Evolutionary conservation across 2,888 invertebrate species (phyloP), one percentile per base, ranked within the genome.

Genomic region (Minunthozetes semirufus): DNA sequence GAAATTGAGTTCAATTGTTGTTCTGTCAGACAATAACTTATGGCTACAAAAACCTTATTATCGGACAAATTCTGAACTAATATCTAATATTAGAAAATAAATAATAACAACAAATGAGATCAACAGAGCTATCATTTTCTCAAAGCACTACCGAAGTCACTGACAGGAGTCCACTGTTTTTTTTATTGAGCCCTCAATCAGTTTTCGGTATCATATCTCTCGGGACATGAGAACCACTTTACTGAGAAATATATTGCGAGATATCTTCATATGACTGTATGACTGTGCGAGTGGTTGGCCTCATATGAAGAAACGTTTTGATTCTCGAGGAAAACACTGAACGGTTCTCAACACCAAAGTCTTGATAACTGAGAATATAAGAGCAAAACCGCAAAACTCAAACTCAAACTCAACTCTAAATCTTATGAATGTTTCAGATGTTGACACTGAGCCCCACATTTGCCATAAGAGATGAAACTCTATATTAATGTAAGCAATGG

Each of bases 391-490:
- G 22, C 33, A 33, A 48, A 22, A 59, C 19, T n/a, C n/a, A n/a
- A n/a, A n/a, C n/a, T n/a, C n/a, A 66, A 33, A 66, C 11, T 17
- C 8, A 33, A 61, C 13, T 27, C 27, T 33, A 63, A 63, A 68
- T 68, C 68, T 42, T 56, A 68, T 68, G 42, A 68, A 68, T 68
- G 42, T 68, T 68, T 68, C 42, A 68, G 17, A 27, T 68, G 68
- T 68, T 68, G 68, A 68, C 68, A 63, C 1, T 29, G 13, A 56
- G 22, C 27, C 63, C 17, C 3, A 29, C 61, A 61, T 61, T 61
- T 33, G 63, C 2, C 63, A 33, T 63, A 38, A 63, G 63, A 33
- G 17, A 15, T n/a, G 63, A 15, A 29, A 56, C 56, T 25, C 22
- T 56, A 56, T 19, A 22, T 56, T 19, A 19, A 56, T 56, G 22